A percentile compares a stretch with the other conserved stretches of the same genome.
Evolutionary conservation across 23 tunicate species (phyloP).

Genomic region (Phallusia fumigata): DNA sequence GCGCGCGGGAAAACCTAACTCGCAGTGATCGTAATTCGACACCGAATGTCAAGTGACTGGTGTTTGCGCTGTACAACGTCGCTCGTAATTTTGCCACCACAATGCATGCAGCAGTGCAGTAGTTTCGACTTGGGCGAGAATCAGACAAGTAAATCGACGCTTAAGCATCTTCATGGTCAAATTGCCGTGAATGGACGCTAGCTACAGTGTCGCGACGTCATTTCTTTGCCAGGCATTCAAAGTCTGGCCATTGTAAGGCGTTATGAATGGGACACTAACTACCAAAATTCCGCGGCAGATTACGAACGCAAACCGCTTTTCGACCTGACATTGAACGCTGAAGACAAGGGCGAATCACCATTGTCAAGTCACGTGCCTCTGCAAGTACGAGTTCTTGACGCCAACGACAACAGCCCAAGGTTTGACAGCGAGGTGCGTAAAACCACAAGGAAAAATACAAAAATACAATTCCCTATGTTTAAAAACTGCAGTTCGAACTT

Average conservation of each 20-base stretch:
- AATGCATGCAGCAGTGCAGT: background rate
- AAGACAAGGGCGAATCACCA: slow-evolving; percentile 23
- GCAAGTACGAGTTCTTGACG: slow-evolving; percentile 26
- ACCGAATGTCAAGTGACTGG: slow-evolving; percentile 21
- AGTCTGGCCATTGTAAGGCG: background rate
- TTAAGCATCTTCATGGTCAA: background rate
- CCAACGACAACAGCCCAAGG: slow-evolving; percentile 35
- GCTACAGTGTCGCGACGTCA: background rate
- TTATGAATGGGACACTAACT: background rate
- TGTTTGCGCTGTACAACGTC: background rate
- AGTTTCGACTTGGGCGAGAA: background rate
- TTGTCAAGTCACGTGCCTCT: slow-evolving; percentile 28
- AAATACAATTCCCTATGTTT: too few relatives aligned
- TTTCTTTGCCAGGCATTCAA: background rate
- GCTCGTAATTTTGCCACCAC: background rate
- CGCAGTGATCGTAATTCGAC: background rate
- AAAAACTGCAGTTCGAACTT: too few relatives aligned
- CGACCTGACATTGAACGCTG: slow-evolving; percentile 16
- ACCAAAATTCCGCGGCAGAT: slow-evolving; percentile 18
- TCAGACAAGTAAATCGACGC: background rate
- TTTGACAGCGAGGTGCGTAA: slow-evolving; percentile 27
- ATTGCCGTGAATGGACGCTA: background rate
- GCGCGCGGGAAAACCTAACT: background rate
- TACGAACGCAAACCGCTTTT: slow-evolving; percentile 29
- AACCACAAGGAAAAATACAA: too few relatives aligned